Percentiles rank a stretch among this genome's conserved stretches.
These are phyloP conservation scores for Drosophila ezoana DNA, from an alignment of 2,888 invertebrate genomes.

Conservation along the genomic window DNA sequence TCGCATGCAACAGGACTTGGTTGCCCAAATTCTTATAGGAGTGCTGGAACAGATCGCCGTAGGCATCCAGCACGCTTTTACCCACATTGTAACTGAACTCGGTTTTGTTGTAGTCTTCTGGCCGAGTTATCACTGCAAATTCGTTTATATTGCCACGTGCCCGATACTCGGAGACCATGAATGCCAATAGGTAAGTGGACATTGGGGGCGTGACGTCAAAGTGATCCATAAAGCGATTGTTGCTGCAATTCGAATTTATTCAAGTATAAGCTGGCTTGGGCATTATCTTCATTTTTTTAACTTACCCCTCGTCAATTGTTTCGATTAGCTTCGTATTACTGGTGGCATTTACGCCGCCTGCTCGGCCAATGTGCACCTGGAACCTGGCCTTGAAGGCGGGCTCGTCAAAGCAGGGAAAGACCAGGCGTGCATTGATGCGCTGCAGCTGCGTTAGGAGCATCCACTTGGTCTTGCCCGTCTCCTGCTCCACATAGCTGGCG, in stretches of 20 bases:
- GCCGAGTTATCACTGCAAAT: constrained; percentile 88
- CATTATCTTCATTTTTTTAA: not conserved
- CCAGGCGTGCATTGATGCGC: constrained; percentile 87
- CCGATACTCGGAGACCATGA: constrained; percentile 88
- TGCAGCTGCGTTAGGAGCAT: constrained; percentile 89
- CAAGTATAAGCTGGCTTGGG: not conserved
- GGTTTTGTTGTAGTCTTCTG: constrained; percentile 88
- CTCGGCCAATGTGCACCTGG: constrained; percentile 87
- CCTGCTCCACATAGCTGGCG: constrained; percentile 67
- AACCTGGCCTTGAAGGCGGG: constrained; percentile 89
- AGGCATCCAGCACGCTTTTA: constrained; percentile 52
- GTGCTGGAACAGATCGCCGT: constrained; percentile 89
- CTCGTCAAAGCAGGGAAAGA: constrained; percentile 92
- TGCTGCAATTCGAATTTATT: constrained; percentile 36
- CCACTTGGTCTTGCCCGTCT: constrained; percentile 62
- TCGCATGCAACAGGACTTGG: constrained; percentile 91
- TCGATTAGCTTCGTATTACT: constrained; percentile 74
- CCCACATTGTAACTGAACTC: constrained; percentile 86
- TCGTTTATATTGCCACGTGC: constrained; percentile 57
- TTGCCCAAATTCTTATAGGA: constrained; percentile 86
- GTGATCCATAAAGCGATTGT: constrained; percentile 66
- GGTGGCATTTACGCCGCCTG: constrained; percentile 76
- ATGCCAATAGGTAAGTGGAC: constrained; percentile 94
- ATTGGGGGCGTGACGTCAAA: constrained; percentile 86
- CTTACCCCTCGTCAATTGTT: constrained; percentile 61